Percentiles rank a stretch among this genome's conserved stretches.
Evolutionary conservation across 2,888 invertebrate species (phyloP).

Genomic region (Lingula anatina): DNA sequence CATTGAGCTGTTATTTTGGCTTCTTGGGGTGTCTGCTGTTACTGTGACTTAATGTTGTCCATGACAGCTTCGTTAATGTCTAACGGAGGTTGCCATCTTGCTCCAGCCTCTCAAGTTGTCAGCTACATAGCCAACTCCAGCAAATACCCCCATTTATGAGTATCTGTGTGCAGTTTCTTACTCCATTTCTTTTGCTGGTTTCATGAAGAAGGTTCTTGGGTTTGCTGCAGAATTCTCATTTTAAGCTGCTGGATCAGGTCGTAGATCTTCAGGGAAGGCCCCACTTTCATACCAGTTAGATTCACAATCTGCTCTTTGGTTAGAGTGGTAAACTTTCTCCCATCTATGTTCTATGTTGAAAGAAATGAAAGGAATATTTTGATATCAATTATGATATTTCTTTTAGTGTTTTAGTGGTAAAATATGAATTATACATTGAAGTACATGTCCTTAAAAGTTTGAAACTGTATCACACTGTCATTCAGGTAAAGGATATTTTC

Average conservation of each 20-base stretch:
- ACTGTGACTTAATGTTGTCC: too few species aligned
- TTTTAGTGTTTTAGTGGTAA: too few species aligned
- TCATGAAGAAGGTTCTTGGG: background rate
- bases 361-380: slow-evolving; percentile 34
- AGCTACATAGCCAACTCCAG: background rate
- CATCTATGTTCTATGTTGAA: slow-evolving; percentile 67
- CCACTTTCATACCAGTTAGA: slow-evolving; percentile 87
- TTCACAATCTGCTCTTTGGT: slow-evolving; percentile 87
- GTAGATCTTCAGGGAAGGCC: slow-evolving; percentile 87
- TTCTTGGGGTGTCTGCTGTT: too few species aligned
- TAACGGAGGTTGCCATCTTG: background rate
- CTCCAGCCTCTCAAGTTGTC: background rate
- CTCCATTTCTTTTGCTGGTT: background rate
- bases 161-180: background rate
- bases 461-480: too few species aligned
- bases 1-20: too few species aligned
- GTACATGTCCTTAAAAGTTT: too few species aligned
- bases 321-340: slow-evolving; percentile 71
- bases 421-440: too few species aligned
- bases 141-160: background rate
- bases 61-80: too few species aligned
- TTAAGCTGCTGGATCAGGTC: slow-evolving; percentile 88
- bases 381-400: too few species aligned
- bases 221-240: slow-evolving; percentile 22
- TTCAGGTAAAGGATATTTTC: too few species aligned